phyloP scores from a whole-genome alignment of 2,113 vertebrate genomes.

The Vanacampus margaritifer region DNA sequence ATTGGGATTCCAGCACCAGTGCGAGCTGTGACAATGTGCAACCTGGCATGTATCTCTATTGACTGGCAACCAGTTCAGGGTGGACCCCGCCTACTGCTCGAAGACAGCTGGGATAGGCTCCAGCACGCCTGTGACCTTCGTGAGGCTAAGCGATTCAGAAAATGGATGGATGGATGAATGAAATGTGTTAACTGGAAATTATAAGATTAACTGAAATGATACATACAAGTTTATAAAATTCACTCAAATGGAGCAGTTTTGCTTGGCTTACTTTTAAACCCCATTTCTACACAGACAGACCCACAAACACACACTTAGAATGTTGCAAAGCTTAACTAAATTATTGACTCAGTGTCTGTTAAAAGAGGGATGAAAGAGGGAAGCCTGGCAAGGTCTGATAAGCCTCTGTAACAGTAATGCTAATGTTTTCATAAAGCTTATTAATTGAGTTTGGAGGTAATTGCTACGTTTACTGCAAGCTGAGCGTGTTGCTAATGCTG shows the following conservation, averaged over 20 bases:
- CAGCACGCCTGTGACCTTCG: too few relatives aligned
- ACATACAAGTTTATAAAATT: conserved; percentile 6
- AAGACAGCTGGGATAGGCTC: too few relatives aligned
- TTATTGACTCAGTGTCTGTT: conserved; percentile 53
- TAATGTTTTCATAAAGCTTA: conserved; percentile 74
- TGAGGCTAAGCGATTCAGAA: too few relatives aligned
- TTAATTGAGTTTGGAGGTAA: conserved; percentile 78
- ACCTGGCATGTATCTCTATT: too few relatives aligned
- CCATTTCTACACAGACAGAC: conserved; percentile 27
- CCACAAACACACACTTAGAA: conserved; percentile 1
- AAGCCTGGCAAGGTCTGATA: conserved; percentile 75
- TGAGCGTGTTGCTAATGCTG: conserved; percentile 72
- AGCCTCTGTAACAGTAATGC: conserved; percentile 72
- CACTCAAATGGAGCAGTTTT: conserved; percentile 28
- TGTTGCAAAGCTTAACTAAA: conserved; percentile 56
- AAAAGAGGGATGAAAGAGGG: conserved; percentile 44
- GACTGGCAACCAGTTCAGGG: too few relatives aligned
- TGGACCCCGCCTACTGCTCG: too few relatives aligned
- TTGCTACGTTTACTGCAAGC: conserved; percentile 74
- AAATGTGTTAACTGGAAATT: too few relatives aligned
- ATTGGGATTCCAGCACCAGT: too few relatives aligned
- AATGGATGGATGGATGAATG: too few relatives aligned
- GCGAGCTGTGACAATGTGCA: too few relatives aligned
- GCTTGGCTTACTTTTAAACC: conserved; percentile 44
- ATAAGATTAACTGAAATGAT: too few relatives aligned